Percentiles rank a stretch among this genome's conserved stretches.
phyloP scores from a whole-genome alignment of 2,888 invertebrate species.

The Dermolepida albohirtum region DNA sequence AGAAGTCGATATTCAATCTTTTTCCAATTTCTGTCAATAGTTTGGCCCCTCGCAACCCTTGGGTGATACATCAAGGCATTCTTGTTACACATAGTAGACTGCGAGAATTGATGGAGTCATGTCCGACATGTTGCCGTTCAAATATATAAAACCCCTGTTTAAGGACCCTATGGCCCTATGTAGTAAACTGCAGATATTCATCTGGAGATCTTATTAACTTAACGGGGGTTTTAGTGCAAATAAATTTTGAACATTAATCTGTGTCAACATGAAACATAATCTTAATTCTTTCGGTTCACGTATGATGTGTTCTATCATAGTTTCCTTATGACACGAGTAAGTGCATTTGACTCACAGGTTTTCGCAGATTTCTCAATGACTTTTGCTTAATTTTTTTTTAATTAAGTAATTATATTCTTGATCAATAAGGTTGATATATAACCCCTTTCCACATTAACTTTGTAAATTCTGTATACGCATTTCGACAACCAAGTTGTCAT shows the following conservation, averaged over 20 bases:
- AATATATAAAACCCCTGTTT: constrained; percentile 48
- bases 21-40: constrained; percentile 64
- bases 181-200: constrained; percentile 39
- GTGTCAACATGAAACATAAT: constrained; percentile 36
- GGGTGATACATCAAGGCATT: constrained; percentile 62
- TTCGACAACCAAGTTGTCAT: too few species aligned
- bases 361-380: too few species aligned
- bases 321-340: too few species aligned
- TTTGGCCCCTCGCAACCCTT: constrained; percentile 56
- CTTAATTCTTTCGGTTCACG: constrained; percentile 32
- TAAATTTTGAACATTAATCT: constrained; percentile 26
- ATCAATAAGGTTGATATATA: too few species aligned
- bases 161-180: neutral
- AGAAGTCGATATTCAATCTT: constrained; percentile 64
- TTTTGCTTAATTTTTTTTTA: too few species aligned
- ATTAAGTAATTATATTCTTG: too few species aligned
- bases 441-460: too few species aligned
- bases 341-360: too few species aligned
- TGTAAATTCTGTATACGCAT: too few species aligned
- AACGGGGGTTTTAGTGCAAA: constrained; percentile 38
- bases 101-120: constrained; percentile 61
- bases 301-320: constrained; percentile 4
- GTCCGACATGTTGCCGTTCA: constrained; percentile 57
- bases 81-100: constrained; percentile 58
- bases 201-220: constrained; percentile 42